Conservation (phyloP, 1,140 invertebrate species). For the Brachionus rotundiformis region DNA sequence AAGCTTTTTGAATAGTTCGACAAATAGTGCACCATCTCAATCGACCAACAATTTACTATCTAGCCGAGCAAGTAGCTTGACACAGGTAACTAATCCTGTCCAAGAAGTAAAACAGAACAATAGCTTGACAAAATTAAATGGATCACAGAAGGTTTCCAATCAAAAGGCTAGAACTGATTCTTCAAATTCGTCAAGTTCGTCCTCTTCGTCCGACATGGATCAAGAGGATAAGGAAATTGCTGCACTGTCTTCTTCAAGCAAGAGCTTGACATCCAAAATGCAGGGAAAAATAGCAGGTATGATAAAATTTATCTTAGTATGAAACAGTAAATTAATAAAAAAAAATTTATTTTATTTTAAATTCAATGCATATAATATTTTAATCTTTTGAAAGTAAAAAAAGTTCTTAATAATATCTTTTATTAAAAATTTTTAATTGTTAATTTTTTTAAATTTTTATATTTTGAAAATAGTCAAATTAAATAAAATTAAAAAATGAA, state of each 20-base stretch:
- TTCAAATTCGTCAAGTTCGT: constrained; percentile 49
- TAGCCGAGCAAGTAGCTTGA: constrained; percentile 58
- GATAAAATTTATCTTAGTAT: not conserved
- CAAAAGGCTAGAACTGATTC: not conserved
- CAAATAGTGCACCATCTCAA: not conserved
- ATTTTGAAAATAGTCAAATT: too few relatives aligned
- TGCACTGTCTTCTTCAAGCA: constrained; percentile 22
- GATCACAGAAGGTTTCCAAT: not conserved
- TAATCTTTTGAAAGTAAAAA: too few relatives aligned
- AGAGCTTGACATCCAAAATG: not conserved
- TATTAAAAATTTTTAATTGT: too few relatives aligned
- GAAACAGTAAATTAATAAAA: not conserved
- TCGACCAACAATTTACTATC: constrained; percentile 6
- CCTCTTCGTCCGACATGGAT: not conserved
- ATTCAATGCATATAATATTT: too few relatives aligned
- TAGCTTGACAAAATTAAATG: constrained; percentile 42
- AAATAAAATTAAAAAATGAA: too few relatives aligned
- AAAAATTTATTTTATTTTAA: not conserved
- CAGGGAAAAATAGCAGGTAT: not conserved
- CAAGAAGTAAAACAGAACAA: constrained; percentile 51
- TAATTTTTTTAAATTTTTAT: too few relatives aligned
- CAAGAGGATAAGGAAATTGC: constrained; percentile 36
- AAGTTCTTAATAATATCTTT: too few relatives aligned
- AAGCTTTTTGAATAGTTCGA: constrained; percentile 53
- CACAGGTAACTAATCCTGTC: constrained; percentile 60